Conservation (phyloP, 2,888 invertebrate species). For the Catocala nupta region DNA sequence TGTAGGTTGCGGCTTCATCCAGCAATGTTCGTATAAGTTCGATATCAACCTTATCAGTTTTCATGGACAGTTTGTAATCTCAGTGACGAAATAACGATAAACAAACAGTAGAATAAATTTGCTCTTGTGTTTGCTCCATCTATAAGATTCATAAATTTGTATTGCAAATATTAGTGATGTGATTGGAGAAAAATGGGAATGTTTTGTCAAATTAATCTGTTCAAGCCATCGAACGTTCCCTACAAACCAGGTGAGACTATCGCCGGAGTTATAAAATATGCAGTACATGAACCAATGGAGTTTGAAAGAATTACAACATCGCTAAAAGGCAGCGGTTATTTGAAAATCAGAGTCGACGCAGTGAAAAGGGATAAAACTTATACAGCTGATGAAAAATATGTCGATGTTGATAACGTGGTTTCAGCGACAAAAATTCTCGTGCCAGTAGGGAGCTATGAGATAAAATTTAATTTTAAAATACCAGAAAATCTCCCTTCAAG, state of each 20-base stretch:
- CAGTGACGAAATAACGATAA: neutral
- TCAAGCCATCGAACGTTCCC: slow-evolving; percentile 51
- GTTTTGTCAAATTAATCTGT: slow-evolving; percentile 57
- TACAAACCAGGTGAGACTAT: slow-evolving; percentile 55
- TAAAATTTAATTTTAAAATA: slow-evolving; percentile 53
- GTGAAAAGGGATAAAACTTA: slow-evolving; percentile 14
- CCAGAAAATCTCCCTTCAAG: slow-evolving; percentile 55
- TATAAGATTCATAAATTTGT: neutral
- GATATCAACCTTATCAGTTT: too few relatives aligned
- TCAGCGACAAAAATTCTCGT: slow-evolving; percentile 29
- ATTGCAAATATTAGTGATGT: too few relatives aligned
- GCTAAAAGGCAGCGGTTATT: slow-evolving; percentile 48
- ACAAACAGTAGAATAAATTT: neutral
- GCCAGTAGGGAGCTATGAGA: slow-evolving; percentile 49
- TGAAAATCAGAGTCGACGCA: slow-evolving; percentile 24
- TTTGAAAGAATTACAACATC: slow-evolving; percentile 55
- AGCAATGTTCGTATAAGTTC: too few relatives aligned
- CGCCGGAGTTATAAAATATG: slow-evolving; percentile 59
- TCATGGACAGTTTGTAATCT: too few relatives aligned
- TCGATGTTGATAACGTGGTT: slow-evolving; percentile 43
- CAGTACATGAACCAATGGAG: slow-evolving; percentile 53
- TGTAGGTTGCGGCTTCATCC: too few relatives aligned
- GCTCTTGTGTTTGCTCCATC: neutral
- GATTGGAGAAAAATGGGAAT: slow-evolving; percentile 54
- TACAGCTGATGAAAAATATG: slow-evolving; percentile 43